phyloP scores from a whole-genome alignment of 2,113 vertebrate genomes.

The Tautogolabrus adspersus region DNA sequence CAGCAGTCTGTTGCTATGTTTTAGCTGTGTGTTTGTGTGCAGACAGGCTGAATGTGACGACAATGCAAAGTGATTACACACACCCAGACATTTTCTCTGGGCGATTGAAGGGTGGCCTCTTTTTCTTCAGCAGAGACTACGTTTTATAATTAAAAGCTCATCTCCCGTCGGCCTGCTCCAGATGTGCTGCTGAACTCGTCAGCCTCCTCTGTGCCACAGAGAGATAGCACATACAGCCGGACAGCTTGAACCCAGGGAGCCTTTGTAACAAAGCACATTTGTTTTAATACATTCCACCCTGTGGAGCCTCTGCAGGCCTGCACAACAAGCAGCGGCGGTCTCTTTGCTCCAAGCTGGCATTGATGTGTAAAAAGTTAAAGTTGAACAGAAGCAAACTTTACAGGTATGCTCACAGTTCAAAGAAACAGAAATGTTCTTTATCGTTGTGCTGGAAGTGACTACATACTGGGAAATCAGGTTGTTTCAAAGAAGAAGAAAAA shows the following conservation, averaged over 20 bases:
- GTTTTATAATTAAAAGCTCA: slow-evolving; percentile 67
- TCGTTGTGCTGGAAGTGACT: background rate
- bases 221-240: slow-evolving; percentile 30
- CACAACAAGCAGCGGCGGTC: slow-evolving; percentile 4
- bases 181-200: slow-evolving; percentile 52
- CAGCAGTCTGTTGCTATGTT: background rate
- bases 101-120: slow-evolving; percentile 30
- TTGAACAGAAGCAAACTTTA: background rate
- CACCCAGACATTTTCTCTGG: slow-evolving; percentile 24
- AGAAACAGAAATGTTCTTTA: background rate
- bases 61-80: slow-evolving; percentile 23
- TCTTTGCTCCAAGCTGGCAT: background rate
- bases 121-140: slow-evolving; percentile 47
- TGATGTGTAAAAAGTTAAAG: background rate
- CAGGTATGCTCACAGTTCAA: background rate
- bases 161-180: slow-evolving; percentile 54
- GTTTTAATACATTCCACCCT: slow-evolving; percentile 28
- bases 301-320: slow-evolving; percentile 2
- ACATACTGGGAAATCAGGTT: background rate
- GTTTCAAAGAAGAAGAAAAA: too few species aligned
- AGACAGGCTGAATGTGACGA: slow-evolving; percentile 11
- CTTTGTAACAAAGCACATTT: slow-evolving; percentile 48
- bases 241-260: slow-evolving; percentile 35
- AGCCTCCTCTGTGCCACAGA: slow-evolving; percentile 35
- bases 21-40: background rate